Percentiles rank a stretch among this genome's conserved stretches.
Evolutionary conservation across 2,113 vertebrate genomes (phyloP).

Genomic region (Spilogale gracilis): DNA sequence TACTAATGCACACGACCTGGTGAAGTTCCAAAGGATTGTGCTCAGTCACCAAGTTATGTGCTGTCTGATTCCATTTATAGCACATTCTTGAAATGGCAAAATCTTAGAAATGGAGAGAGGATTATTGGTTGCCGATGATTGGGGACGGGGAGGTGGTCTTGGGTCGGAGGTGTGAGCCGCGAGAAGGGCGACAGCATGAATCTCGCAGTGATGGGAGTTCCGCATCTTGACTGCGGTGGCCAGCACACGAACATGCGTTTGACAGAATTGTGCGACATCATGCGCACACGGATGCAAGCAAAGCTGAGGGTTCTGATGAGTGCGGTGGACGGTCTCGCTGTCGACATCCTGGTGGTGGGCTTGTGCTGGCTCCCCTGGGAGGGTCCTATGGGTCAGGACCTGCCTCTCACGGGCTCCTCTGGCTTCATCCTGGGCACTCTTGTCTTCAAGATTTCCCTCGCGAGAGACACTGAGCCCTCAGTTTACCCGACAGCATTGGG

Average conservation of each 20-base stretch:
- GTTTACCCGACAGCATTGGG: neutral
- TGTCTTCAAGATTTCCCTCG: neutral
- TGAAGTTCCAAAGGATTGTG: neutral
- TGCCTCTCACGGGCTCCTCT: neutral
- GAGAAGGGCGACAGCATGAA: neutral
- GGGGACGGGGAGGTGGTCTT: neutral
- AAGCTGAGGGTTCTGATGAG: neutral
- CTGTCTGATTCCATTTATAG: neutral
- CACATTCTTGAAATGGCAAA: neutral
- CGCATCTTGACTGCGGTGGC: too few relatives aligned
- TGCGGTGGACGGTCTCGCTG: too few relatives aligned
- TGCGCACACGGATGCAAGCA: too few relatives aligned
- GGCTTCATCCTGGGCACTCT: neutral
- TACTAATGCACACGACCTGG: neutral
- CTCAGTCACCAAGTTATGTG: neutral
- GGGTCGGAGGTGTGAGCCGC: too few relatives aligned
- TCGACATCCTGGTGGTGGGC: too few relatives aligned
- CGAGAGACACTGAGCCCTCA: neutral
- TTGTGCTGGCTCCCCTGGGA: neutral
- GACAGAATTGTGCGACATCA: neutral
- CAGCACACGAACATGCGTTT: neutral
- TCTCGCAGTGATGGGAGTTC: neutral
- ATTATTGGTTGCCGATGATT: too few relatives aligned
- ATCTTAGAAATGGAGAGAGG: neutral
- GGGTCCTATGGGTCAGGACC: neutral